Base-by-base conservation (phyloP, 2,888 invertebrate genomes). In the Alloplasta piceator region DNA sequence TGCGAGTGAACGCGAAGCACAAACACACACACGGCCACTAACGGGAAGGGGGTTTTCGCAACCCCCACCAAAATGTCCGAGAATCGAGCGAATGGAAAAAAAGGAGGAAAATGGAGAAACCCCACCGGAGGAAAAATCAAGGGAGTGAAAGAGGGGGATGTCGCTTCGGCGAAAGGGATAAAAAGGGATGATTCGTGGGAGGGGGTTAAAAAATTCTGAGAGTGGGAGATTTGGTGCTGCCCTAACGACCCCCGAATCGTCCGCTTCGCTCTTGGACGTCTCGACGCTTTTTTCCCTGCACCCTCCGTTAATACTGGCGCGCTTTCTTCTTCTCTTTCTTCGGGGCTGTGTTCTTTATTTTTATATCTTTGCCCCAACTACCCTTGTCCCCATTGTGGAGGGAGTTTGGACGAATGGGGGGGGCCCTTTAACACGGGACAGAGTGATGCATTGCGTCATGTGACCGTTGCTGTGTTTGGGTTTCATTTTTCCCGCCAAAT, bases 401-500 rank as follows among this genome's bases (percentile, higher is more conserved):
- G 26, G 26, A n/a, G n/a, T n/a, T n/a, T n/a, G n/a, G n/a, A 26
- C 26, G 3, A 26, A 26, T 26, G 26, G 26, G 26, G 26, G 26
- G 26, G 26, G 26, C 26, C 3, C 26, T 26, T 2, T 26, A 26
- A 26, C 26, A 82, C 85, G 86, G 86, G 88, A 88, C 89, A 87
- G 87, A 86, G 88, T 90, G 90, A 92, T 91, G 87, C 89, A 91
- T 91, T 84, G 89, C 89, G 82, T 83, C 85, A 86, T 85, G 87
- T 86, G 86, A 87, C 87, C 86, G 87, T 86, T 85, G 84, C 85
- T 86, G 84, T 85, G 67, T 60, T 91, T 90, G 88, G 87, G 89
- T 88, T 89, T 88, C 88, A 88, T 91, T 91, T 91, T 91, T 90
- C 91, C 90, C 91, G 91, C 91, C 90, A 89, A 90, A 91, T 89